Base-by-base conservation (phyloP, 2,113 vertebrate species). In the Aphelocoma coerulescens region DNA sequence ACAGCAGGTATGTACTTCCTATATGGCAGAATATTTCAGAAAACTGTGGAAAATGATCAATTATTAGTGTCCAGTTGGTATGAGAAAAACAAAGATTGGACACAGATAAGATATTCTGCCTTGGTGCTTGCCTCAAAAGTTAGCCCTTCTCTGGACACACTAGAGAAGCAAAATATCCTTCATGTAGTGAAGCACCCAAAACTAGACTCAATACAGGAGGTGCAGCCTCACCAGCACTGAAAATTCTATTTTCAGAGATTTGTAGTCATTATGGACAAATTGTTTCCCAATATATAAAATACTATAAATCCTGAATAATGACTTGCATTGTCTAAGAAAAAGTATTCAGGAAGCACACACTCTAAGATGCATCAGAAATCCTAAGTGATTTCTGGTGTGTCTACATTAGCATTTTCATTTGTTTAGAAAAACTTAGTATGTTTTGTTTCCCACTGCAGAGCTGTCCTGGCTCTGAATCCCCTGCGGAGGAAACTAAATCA, bases 191-290 rank as follows among this genome's bases (percentile, higher is more conserved):
- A 11, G 10, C 6, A 2, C 16, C 39, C 37, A 67, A 67, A 81
- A n/a, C 33, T 33, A 37, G 18, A 33, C 8, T 14, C 18, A n/a
- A 11, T 44, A 37, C 13, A 24, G 0, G 0, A n/a, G 33, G 13
- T 52, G 13, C 0, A 1, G 33, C 22, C 33, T 33, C 33, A 52
- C 3, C 33, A 59, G 33, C 20, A 52, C 32, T 44, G 52, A 44
- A 51, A 44, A 30, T 26, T 8, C 1, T 58, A 3, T 55, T 80
- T 20, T 80, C 41, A 57, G n/a, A 16, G 6, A 4, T 67, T 61
- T 58, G 3, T 37, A 49, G 44, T 72, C 39, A 49, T 62, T 35
- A 54, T 20, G 8, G 30, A 84, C 3, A 28, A 77, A 58, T 28
- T 72, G 6, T 59, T 67, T 23, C 10, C 59, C 3, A 3, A 5